Conservation (phyloP, 2,797 vertebrate genomes). For the Otolemur crassicaudatus region DNA sequence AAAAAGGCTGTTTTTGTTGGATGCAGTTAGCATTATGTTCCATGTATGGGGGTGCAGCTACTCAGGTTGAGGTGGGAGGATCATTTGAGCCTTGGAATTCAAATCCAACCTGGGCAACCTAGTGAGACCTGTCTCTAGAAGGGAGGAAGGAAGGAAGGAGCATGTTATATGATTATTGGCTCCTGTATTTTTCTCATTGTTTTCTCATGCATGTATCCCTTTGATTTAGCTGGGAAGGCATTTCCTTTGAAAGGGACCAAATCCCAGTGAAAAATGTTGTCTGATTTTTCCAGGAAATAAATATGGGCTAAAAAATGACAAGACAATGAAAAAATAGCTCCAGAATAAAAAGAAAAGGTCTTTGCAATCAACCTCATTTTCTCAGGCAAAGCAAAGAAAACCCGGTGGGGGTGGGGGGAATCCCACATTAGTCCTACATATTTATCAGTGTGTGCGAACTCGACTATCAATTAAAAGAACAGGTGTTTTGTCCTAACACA, state of each 20-base stretch:
- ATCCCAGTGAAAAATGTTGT: background rate
- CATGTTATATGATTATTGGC: background rate
- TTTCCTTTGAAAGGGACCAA: constrained; percentile 13
- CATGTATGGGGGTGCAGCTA: background rate
- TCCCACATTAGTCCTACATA: background rate
- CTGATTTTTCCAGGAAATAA: background rate
- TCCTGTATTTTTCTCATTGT: background rate
- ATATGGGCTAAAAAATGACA: too few relatives aligned
- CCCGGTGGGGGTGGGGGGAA: background rate
- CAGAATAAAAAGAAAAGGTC: background rate
- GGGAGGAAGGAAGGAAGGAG: background rate
- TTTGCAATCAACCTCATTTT: background rate
- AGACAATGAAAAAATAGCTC: background rate
- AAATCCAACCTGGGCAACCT: background rate
- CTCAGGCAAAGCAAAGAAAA: background rate
- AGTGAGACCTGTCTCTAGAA: background rate
- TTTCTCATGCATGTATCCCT: background rate
- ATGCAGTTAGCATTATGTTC: background rate
- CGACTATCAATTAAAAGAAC: background rate
- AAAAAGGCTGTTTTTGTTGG: background rate
- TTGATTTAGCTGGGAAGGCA: background rate
- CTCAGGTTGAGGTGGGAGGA: background rate
- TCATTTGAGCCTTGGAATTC: background rate
- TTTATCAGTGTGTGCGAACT: background rate
- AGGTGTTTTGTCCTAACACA: background rate